Base-by-base conservation (phyloP, 2,888 invertebrate genomes). In the Caenorhabditis auriculariae region DNA sequence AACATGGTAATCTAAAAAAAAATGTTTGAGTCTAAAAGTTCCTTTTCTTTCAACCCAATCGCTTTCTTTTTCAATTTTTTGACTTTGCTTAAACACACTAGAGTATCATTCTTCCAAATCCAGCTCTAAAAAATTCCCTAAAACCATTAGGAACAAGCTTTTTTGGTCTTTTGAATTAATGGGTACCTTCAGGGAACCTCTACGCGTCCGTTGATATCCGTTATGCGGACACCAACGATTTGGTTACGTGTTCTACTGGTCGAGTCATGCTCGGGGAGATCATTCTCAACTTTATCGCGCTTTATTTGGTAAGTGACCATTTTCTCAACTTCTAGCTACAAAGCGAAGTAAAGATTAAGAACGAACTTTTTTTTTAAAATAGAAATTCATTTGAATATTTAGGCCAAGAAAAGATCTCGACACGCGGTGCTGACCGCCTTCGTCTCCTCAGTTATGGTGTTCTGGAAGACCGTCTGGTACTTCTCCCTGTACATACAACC, bases 391-490 rank as follows among this genome's bases (percentile, higher is more conserved):
- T 43, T 24, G 21, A 23, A n/a, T n/a, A 39, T 58, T 15, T 43
- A 75, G 76, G 72, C 66, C 24, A 54, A 63, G 6, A 48, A 55
- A 19, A 37, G 66, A 6, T 78, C 78, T 12, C 72, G 70, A 3
- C 78, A 78, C 55, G 63, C 77, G 5, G 52, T 76, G 12, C 59
- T 78, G 23, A 60, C 69, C 23, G 66, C 74, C 17, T 78, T 78
- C 68, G 72, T 72, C 17, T 70, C 74, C 1, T 60, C 50, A 23
- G 72, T 70, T 1, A 70, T 78, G 54, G 75, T 75, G 17, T 78
- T 76, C 69, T 78, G 78, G 78, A 78, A 78, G 61, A 78, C 78
- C 1, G 55, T 75, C 42, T 67, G 75, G 66, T 78, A 69, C 60
- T 54, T 78, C 49, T 54, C 65, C 0, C 56, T 78, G 27, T 78